Conservation (phyloP, 2,113 vertebrate genomes). For the Corythaeola cristata region DNA sequence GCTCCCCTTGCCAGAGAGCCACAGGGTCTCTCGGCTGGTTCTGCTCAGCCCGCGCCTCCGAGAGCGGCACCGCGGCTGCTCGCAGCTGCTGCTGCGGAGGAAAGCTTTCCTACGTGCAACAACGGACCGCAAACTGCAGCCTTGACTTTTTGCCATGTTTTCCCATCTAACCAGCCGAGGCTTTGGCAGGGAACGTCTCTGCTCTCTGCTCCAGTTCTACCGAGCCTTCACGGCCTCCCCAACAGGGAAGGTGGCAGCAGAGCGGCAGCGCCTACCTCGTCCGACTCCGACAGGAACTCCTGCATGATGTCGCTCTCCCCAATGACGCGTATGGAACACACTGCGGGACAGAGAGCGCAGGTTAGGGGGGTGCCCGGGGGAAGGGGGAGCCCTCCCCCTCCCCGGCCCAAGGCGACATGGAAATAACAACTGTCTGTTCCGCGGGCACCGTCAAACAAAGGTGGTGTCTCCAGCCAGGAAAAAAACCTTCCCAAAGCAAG, state of each 20-base stretch:
- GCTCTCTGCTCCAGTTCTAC: not conserved
- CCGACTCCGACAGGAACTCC: constrained; percentile 96
- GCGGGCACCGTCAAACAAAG: no score
- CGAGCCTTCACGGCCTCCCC: rapidly evolving
- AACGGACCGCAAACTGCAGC: not conserved
- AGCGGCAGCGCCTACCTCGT: constrained; percentile 92
- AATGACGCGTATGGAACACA: constrained; percentile 93
- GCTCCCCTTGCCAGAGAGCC: not conserved
- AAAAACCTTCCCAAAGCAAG: not conserved
- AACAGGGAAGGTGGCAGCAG: not conserved
- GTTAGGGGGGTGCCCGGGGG: not conserved
- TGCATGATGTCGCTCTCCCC: constrained; percentile 99
- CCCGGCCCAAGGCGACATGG: rapidly evolving
- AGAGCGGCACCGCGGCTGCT: not conserved
- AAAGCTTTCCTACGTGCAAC: rapidly evolving
- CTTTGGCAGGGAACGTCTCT: not conserved
- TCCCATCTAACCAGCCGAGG: not conserved
- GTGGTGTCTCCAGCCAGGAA: not conserved
- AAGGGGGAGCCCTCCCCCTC: not conserved
- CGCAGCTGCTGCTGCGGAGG: not conserved
- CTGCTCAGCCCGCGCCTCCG: not conserved
- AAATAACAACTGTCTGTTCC: not conserved
- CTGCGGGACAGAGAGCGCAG: constrained; percentile 59
- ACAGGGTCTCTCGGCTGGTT: rapidly evolving
- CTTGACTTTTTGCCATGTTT: not conserved